Conservation (phyloP, 2,888 invertebrate genomes). For the Spisula subtruncata region DNA sequence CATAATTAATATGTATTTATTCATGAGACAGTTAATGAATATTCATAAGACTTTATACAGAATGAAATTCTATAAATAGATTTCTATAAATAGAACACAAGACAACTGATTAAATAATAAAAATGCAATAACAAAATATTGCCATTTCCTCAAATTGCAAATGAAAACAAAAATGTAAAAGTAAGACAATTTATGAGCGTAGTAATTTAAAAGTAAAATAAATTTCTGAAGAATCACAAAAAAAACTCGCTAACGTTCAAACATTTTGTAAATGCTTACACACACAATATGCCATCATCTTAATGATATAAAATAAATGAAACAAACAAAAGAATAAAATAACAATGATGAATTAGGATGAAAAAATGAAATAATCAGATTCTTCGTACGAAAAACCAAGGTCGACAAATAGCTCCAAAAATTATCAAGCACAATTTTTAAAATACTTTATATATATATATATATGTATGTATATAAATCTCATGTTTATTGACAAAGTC, state of each 20-base stretch:
- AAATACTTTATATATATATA: slow-evolving; percentile 30
- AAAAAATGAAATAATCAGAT: slow-evolving; percentile 23
- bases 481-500: slow-evolving; percentile 33
- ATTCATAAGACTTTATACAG: not conserved
- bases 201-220: not conserved
- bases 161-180: not conserved
- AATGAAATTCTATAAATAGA: not conserved
- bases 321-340: slow-evolving; percentile 21
- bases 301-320: not conserved
- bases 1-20: no score
- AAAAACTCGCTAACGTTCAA: not conserved
- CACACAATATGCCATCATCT: no score
- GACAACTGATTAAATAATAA: not conserved
- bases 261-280: not conserved
- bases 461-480: slow-evolving; percentile 36
- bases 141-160: not conserved
- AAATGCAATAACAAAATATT: not conserved
- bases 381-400: slow-evolving; percentile 21
- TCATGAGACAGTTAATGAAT: no score
- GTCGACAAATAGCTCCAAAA: not conserved
- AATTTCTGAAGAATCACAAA: not conserved
- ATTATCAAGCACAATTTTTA: slow-evolving; percentile 32
- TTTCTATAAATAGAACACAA: slow-evolving; percentile 7
- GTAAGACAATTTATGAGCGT: no score
- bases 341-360: slow-evolving; percentile 29